Percentiles rank a stretch among this genome's conserved stretches.
Evolutionary conservation across 2,113 vertebrate genomes (phyloP).

Genomic region (Micromys minutus): DNA sequence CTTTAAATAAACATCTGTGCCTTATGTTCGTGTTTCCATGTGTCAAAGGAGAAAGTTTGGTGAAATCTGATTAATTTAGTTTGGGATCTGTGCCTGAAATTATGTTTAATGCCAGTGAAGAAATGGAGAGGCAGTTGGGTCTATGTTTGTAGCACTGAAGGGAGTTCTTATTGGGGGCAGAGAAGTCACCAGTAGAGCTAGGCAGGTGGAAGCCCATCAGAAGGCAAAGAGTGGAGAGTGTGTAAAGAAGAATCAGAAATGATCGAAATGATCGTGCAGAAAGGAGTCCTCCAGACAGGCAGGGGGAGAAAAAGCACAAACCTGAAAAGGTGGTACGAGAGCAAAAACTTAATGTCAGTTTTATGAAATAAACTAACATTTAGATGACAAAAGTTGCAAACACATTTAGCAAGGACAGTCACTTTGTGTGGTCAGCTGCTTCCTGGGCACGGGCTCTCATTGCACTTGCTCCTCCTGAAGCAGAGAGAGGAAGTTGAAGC

Average conservation of each 20-base stretch:
- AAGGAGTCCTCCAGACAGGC: background rate
- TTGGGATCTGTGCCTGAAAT: background rate
- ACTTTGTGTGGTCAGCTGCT: background rate
- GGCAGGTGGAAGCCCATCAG: background rate
- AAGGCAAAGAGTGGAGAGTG: background rate
- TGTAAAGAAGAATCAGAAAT: background rate
- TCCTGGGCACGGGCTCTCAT: background rate
- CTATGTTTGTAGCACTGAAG: background rate
- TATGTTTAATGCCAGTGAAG: background rate
- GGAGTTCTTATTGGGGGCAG: background rate
- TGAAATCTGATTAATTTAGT: background rate
- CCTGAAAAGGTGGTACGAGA: background rate
- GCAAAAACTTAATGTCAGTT: background rate
- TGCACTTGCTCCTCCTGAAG: background rate
- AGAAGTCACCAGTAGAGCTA: background rate
- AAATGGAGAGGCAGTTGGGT: background rate
- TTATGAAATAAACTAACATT: conserved; percentile 2
- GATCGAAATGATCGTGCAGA: fast-evolving
- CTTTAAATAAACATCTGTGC: background rate
- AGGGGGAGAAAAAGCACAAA: background rate
- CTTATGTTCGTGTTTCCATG: conserved; percentile 8
- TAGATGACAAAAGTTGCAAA: background rate
- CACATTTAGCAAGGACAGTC: background rate
- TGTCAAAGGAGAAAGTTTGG: background rate
- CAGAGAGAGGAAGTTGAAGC: background rate